A percentile compares a stretch with the other conserved stretches of the same genome.
Conservation (phyloP, 2,888 invertebrate species). For the Endomychus coccineus region DNA sequence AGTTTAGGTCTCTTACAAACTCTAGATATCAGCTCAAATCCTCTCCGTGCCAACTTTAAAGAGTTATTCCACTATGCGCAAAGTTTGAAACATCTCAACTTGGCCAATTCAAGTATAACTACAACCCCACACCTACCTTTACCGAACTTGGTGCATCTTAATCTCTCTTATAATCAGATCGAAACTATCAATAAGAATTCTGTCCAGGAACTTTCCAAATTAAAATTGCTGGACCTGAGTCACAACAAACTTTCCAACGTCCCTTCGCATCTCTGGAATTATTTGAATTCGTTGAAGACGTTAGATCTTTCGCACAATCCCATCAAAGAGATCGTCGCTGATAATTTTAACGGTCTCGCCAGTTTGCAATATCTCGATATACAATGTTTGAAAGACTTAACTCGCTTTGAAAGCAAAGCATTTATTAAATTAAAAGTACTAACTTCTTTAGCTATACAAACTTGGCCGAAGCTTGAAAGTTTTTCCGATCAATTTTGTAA, state of each 20-base stretch:
- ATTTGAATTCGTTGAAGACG: slow-evolving; percentile 63
- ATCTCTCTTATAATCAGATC: slow-evolving; percentile 72
- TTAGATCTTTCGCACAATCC: slow-evolving; percentile 79
- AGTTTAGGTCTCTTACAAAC: slow-evolving; percentile 70
- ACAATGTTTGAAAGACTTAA: slow-evolving; percentile 63
- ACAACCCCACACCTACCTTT: slow-evolving; percentile 70
- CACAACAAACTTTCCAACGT: slow-evolving; percentile 69
- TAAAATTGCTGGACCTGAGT: slow-evolving; percentile 68
- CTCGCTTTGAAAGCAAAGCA: slow-evolving; percentile 67
- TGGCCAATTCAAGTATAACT: slow-evolving; percentile 70
- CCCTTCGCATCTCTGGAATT: slow-evolving; percentile 66
- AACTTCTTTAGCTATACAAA: slow-evolving; percentile 62
- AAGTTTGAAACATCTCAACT: slow-evolving; percentile 66
- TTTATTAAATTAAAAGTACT: slow-evolving; percentile 65
- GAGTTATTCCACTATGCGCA: slow-evolving; percentile 83
- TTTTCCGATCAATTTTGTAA: slow-evolving; percentile 55
- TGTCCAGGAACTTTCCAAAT: slow-evolving; percentile 59
- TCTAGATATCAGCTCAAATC: slow-evolving; percentile 74
- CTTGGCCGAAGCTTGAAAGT: slow-evolving; percentile 67
- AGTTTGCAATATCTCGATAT: slow-evolving; percentile 69
- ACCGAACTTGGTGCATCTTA: slow-evolving; percentile 69
- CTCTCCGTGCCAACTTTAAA: slow-evolving; percentile 76
- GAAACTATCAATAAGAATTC: slow-evolving; percentile 62
- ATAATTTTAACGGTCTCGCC: slow-evolving; percentile 62
- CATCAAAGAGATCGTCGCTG: slow-evolving; percentile 62